Evolutionary conservation across 2,797 vertebrate genomes (phyloP).

Genomic region (Silurus aristotelis): DNA sequence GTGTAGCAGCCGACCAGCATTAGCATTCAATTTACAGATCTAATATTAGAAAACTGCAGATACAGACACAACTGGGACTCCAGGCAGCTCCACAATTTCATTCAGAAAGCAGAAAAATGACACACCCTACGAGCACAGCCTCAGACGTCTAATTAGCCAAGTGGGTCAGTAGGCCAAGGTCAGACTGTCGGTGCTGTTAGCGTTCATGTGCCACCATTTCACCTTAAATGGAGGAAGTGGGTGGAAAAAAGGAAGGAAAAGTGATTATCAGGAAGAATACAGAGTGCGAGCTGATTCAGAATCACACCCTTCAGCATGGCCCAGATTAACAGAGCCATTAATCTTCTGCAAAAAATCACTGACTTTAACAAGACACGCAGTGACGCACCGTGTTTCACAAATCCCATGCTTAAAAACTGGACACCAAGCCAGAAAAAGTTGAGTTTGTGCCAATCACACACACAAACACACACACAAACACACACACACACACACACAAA

Average conservation of each 20-base stretch:
- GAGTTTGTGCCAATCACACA: neutral
- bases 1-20: neutral
- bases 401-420: neutral
- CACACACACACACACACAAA: neutral
- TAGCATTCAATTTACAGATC: neutral
- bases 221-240: neutral
- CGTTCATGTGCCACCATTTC: neutral
- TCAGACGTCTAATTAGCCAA: slow-evolving; percentile 14
- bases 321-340: neutral
- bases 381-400: neutral
- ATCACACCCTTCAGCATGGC: neutral
- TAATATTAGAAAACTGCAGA: neutral
- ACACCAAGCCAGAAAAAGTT: neutral
- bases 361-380: neutral
- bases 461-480: neutral
- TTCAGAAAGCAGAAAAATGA: neutral
- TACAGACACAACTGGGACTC: neutral
- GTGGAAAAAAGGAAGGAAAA: slow-evolving; percentile 4
- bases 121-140: neutral
- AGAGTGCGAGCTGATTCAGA: neutral
- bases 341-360: neutral
- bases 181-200: neutral
- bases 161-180: slow-evolving; percentile 6
- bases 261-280: slow-evolving; percentile 1
- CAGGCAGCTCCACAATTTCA: neutral